phyloP scores from a whole-genome alignment of 2,113 vertebrate genomes.

The Calyptomena viridis region DNA sequence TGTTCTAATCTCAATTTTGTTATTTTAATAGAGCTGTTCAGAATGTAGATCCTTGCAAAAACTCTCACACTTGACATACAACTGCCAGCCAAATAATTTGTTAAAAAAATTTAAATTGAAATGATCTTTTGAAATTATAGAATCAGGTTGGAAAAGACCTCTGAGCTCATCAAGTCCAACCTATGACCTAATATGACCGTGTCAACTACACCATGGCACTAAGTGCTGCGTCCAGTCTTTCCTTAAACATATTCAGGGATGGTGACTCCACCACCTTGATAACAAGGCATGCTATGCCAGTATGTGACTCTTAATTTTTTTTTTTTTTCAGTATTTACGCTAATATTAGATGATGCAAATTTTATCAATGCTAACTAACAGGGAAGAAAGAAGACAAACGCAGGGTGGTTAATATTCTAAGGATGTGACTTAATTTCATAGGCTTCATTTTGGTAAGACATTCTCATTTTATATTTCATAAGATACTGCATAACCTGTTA shows the following conservation, averaged over 20 bases:
- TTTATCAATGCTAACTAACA: slow-evolving; percentile 42
- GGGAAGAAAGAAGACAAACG: neutral
- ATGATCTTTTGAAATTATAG: neutral
- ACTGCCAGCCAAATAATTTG: neutral
- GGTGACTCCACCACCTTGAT: neutral
- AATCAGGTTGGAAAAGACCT: neutral
- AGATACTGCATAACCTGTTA: slow-evolving; percentile 53
- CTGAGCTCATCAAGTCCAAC: neutral
- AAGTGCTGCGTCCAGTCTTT: neutral
- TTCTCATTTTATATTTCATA: slow-evolving; percentile 69
- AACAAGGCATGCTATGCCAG: neutral
- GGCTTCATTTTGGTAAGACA: slow-evolving; percentile 55
- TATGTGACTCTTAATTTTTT: neutral
- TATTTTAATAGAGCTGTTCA: slow-evolving; percentile 10
- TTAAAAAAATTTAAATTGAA: neutral
- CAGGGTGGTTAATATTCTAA: slow-evolving; percentile 60
- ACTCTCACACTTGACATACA: neutral
- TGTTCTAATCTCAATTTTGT: neutral
- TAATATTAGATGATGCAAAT: slow-evolving; percentile 49
- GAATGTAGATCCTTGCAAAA: neutral
- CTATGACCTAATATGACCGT: neutral
- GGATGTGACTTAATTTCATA: slow-evolving; percentile 60
- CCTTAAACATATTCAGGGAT: neutral
- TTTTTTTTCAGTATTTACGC: slow-evolving; percentile 31
- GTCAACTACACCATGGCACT: neutral